phyloP scores from a whole-genome alignment of 2,113 vertebrate genomes.

The Plotosus lineatus region DNA sequence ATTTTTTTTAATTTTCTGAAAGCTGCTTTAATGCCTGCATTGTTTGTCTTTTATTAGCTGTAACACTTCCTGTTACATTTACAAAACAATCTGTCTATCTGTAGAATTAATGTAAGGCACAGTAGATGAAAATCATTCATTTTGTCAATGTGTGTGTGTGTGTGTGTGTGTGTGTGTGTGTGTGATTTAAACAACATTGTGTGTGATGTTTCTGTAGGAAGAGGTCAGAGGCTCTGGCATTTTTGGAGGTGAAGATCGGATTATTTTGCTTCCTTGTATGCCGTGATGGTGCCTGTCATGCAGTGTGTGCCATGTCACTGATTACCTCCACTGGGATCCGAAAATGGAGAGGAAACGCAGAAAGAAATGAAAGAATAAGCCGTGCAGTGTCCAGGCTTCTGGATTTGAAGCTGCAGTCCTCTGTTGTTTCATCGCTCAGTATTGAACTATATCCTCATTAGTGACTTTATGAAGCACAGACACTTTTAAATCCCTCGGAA shows the following conservation, averaged over 20 bases:
- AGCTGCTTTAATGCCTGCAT: too few species aligned
- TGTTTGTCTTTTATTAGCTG: too few species aligned
- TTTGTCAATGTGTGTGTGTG: too few species aligned
- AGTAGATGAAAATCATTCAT: too few species aligned
- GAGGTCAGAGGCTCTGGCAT: not conserved
- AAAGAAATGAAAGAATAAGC: slow-evolving; percentile 87
- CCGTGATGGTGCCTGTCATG: slow-evolving; percentile 62
- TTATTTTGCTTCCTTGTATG: not conserved
- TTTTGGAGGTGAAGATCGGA: not conserved
- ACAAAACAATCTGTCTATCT: too few species aligned
- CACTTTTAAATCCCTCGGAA: not conserved
- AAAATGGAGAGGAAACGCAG: slow-evolving; percentile 96
- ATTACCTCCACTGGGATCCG: slow-evolving; percentile 60
- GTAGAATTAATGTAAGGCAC: too few species aligned
- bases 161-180: too few species aligned
- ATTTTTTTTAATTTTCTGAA: too few species aligned
- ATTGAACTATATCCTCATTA: slow-evolving; percentile 44
- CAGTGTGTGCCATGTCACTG: slow-evolving; percentile 62
- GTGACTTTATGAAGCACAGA: slow-evolving; percentile 20
- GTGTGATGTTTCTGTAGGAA: slow-evolving; percentile 24
- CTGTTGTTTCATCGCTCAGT: slow-evolving; percentile 32
- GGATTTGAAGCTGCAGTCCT: slow-evolving; percentile 62
- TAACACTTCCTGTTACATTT: too few species aligned
- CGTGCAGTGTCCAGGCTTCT: slow-evolving; percentile 70
- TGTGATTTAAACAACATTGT: too few species aligned